A percentile compares a stretch with the other conserved stretches of the same genome.
Evolutionary conservation across 2,888 invertebrate species (phyloP).

Genomic region (Liodrosophila aerea): DNA sequence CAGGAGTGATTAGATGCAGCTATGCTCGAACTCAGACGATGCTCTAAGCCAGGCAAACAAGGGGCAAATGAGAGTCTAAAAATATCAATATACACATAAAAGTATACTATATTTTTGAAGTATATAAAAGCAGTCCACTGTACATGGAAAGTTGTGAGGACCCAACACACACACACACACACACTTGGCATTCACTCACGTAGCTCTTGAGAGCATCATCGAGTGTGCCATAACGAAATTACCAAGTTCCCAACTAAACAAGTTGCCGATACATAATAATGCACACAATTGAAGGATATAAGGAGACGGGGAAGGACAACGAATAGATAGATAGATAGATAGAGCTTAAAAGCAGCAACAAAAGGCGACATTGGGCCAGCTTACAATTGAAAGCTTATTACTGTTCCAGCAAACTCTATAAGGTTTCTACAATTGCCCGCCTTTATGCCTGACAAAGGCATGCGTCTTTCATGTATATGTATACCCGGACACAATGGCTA

Average conservation of each 20-base stretch:
- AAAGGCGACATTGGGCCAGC: not conserved
- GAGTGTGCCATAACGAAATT: slow-evolving; percentile 66
- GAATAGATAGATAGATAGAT: not conserved
- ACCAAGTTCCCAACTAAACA: slow-evolving; percentile 67
- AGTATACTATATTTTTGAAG: not conserved
- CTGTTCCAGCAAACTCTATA: too few species aligned
- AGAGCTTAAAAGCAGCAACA: not conserved
- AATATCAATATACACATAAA: slow-evolving; percentile 25
- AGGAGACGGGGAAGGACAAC: not conserved
- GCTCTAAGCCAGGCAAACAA: slow-evolving; percentile 73
- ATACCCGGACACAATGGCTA: too few species aligned
- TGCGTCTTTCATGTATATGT: too few species aligned
- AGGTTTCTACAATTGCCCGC: too few species aligned
- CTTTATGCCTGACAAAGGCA: too few species aligned
- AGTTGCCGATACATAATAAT: slow-evolving; percentile 70
- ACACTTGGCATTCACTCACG: slow-evolving; percentile 39
- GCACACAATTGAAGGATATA: slow-evolving; percentile 13
- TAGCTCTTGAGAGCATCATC: slow-evolving; percentile 42
- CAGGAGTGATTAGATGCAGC: slow-evolving; percentile 40
- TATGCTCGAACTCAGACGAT: slow-evolving; percentile 66
- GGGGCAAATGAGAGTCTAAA: slow-evolving; percentile 19
- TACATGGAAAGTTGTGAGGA: too few species aligned
- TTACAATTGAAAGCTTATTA: too few species aligned
- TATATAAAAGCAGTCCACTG: too few species aligned
- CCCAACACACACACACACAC: too few species aligned